phyloP scores from a whole-genome alignment of 2,113 vertebrate genomes.

The Pachyramphus minor region DNA sequence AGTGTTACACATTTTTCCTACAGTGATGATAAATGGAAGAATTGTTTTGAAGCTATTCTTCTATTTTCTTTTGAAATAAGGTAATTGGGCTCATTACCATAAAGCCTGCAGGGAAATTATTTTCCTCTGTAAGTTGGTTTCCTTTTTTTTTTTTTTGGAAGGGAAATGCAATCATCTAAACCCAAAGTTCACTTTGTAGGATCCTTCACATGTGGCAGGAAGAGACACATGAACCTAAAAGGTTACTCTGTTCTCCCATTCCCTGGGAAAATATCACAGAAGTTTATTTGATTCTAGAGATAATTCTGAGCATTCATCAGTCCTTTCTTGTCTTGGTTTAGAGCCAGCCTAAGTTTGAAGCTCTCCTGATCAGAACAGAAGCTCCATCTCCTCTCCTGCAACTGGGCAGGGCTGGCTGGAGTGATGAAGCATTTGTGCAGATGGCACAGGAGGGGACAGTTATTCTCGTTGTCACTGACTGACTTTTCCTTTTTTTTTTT shows the following conservation, averaged over 20 bases:
- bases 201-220: neutral
- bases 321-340: neutral
- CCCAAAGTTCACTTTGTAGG: neutral
- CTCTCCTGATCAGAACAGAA: neutral
- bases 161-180: neutral
- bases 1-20: neutral
- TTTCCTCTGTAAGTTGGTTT: neutral
- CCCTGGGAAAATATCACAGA: neutral
- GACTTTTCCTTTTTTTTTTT: neutral
- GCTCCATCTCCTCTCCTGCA: neutral
- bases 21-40: neutral
- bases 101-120: conserved; percentile 15
- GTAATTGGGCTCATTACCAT: conserved; percentile 54
- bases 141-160: neutral
- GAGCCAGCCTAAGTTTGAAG: neutral
- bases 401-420: neutral
- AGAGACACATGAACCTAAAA: neutral
- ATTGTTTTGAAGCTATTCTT: conserved; percentile 39
- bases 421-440: conserved; percentile 14
- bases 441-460: neutral
- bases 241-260: neutral
- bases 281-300: neutral
- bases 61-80: conserved; percentile 41
- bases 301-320: neutral
- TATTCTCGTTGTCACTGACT: neutral